phyloP scores from a whole-genome alignment of 2,113 vertebrate species.

The Kryptolebias marmoratus region DNA sequence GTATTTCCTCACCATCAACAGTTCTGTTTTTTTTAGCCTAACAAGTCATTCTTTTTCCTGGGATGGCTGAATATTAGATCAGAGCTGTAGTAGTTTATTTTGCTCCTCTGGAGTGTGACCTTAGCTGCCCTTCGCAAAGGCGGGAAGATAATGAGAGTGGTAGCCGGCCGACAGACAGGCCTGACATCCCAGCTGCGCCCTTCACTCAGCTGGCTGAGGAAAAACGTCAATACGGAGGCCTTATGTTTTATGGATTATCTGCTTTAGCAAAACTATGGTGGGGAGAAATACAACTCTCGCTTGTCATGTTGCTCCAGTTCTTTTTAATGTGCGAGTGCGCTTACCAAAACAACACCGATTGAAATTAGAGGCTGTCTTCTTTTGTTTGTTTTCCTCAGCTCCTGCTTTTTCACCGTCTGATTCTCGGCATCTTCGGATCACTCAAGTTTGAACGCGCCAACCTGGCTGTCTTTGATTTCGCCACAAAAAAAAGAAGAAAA shows the following conservation, averaged over 20 bases:
- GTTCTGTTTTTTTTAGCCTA: conserved; percentile 36
- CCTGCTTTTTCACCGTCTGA: conserved; percentile 9
- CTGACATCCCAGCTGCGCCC: conserved; percentile 74
- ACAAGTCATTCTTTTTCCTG: conserved; percentile 66
- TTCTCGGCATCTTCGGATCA: conserved; percentile 7
- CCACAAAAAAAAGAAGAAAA: neutral
- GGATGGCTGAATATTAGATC: conserved; percentile 65
- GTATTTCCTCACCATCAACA: conserved; percentile 38
- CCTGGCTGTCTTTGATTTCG: conserved; percentile 31
- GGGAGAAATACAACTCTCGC: conserved; percentile 70
- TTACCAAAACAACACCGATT: conserved; percentile 59
- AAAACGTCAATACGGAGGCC: conserved; percentile 75
- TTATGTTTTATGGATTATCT: conserved; percentile 80
- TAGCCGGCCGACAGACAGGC: conserved; percentile 68
- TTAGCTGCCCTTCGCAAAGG: conserved; percentile 71
- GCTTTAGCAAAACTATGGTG: conserved; percentile 72
- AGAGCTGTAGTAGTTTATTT: conserved; percentile 64
- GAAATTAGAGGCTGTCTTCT: conserved; percentile 67
- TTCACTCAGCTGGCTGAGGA: conserved; percentile 72
- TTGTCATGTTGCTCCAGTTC: conserved; percentile 73
- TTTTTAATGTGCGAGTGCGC: conserved; percentile 70
- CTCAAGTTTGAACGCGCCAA: conserved; percentile 15
- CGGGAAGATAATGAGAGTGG: conserved; percentile 74
- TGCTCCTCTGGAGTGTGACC: conserved; percentile 69
- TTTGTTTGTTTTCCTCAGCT: conserved; percentile 47